A percentile compares a stretch with the other conserved stretches of the same genome.
phyloP scores from a whole-genome alignment of 2,888 invertebrate species.

The Leptopterna dolabrata region DNA sequence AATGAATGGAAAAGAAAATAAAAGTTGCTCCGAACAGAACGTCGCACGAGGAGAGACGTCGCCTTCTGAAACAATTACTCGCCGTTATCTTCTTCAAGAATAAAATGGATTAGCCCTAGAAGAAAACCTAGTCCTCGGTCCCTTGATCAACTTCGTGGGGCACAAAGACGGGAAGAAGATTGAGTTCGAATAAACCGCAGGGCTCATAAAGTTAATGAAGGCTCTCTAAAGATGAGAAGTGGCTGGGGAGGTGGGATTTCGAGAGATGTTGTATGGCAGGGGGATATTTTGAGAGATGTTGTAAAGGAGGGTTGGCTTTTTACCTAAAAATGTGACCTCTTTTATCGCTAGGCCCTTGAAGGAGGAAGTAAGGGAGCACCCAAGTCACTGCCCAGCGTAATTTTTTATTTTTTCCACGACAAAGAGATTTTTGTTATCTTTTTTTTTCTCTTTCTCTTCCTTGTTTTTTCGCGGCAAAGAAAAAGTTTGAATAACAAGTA shows the following conservation, averaged over 20 bases:
- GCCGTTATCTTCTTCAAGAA: conserved; percentile 10
- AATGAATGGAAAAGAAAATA: background rate
- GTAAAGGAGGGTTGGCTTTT: too few species aligned
- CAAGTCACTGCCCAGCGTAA: conserved; percentile 28
- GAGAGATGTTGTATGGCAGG: too few species aligned
- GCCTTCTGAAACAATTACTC: conserved; percentile 31
- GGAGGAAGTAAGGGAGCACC: conserved; percentile 14
- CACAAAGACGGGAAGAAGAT: conserved; percentile 23
- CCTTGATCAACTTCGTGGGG: conserved; percentile 37
- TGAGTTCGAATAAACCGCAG: conserved; percentile 32
- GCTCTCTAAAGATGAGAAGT: background rate
- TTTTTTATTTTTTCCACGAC: conserved; percentile 40
- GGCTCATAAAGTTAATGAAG: conserved; percentile 52
- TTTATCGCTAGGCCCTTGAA: background rate
- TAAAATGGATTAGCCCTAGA: conserved; percentile 40
- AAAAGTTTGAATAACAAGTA: conserved; percentile 46
- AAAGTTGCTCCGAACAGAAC: background rate
- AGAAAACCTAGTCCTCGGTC: conserved; percentile 9
- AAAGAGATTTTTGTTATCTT: conserved; percentile 34
- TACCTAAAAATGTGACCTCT: conserved; percentile 43
- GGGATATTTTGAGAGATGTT: too few species aligned
- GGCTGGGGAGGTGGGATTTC: too few species aligned
- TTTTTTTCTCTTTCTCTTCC: conserved; percentile 15
- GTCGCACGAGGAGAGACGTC: background rate
- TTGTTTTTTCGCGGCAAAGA: background rate